A percentile compares a stretch with the other conserved stretches of the same genome.
Conservation (phyloP, 2,888 invertebrate species). For the Spilarctia lutea region DNA sequence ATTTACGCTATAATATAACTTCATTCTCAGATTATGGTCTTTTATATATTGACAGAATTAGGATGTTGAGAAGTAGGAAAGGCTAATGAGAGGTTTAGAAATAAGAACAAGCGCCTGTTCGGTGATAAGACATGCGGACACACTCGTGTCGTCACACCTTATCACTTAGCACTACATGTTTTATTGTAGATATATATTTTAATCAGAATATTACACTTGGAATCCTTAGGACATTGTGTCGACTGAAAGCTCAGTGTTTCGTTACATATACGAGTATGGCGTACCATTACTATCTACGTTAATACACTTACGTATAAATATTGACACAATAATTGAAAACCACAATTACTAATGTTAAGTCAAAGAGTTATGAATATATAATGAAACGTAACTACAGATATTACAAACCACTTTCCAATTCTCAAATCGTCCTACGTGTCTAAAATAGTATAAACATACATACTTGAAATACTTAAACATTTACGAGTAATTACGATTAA, state of each 20-base stretch:
- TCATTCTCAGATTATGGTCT: too few relatives aligned
- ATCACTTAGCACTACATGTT: slow-evolving; percentile 51
- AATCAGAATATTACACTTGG: slow-evolving; percentile 81
- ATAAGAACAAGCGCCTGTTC: slow-evolving; percentile 34
- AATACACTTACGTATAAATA: slow-evolving; percentile 74
- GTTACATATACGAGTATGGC: slow-evolving; percentile 75
- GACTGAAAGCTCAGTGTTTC: slow-evolving; percentile 75
- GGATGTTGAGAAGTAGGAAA: neutral
- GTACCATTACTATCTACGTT: slow-evolving; percentile 73
- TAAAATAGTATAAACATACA: slow-evolving; percentile 72
- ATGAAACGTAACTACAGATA: slow-evolving; percentile 59
- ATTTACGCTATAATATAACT: too few relatives aligned
- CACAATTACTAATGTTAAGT: slow-evolving; percentile 62
- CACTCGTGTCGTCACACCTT: slow-evolving; percentile 32
- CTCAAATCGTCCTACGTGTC: slow-evolving; percentile 61
- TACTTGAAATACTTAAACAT: slow-evolving; percentile 64
- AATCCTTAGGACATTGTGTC: slow-evolving; percentile 74
- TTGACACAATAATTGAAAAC: slow-evolving; percentile 82
- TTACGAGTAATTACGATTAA: slow-evolving; percentile 67
- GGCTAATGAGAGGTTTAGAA: neutral
- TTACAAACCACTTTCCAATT: slow-evolving; percentile 50
- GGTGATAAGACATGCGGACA: slow-evolving; percentile 30
- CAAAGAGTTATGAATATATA: slow-evolving; percentile 62
- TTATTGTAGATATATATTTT: slow-evolving; percentile 74
- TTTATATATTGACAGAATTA: too few relatives aligned